Evolutionary conservation across 2,888 invertebrate species (phyloP).

Genomic region (Orthosia incerta): DNA sequence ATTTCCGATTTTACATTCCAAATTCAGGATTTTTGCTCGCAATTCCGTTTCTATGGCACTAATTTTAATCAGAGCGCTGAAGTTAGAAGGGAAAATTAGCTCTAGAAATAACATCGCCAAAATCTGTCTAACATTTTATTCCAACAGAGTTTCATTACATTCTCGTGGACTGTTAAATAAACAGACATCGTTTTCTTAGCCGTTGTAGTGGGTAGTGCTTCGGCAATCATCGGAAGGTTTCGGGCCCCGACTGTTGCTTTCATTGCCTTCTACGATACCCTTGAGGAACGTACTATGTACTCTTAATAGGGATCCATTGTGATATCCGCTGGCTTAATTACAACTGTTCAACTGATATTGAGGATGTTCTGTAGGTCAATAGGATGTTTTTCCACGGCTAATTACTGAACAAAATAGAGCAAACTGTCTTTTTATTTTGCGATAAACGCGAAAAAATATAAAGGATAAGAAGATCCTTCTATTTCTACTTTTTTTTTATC

Average conservation of each 20-base stretch:
- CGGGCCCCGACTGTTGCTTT: conserved; percentile 53
- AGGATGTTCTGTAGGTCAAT: conserved; percentile 59
- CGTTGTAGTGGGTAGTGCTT: conserved; percentile 46
- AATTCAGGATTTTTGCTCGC: conserved; percentile 1
- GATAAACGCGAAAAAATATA: neutral
- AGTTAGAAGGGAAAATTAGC: neutral
- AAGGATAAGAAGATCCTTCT: neutral
- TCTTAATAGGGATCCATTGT: conserved; percentile 86
- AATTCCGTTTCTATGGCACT: conserved; percentile 2
- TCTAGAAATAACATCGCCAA: conserved; percentile 22
- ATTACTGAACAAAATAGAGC: conserved; percentile 16
- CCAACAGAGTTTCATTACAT: conserved; percentile 47
- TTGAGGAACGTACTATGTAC: conserved; percentile 77
- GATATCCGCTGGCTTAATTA: conserved; percentile 76
- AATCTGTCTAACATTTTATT: conserved; percentile 47
- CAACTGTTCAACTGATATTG: conserved; percentile 66
- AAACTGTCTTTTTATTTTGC: neutral
- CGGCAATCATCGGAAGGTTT: conserved; percentile 63
- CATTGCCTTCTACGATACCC: conserved; percentile 74
- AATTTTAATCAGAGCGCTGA: neutral
- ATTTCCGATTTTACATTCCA: conserved; percentile 35
- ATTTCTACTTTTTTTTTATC: too few relatives aligned
- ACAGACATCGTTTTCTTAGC: conserved; percentile 52
- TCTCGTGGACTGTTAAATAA: conserved; percentile 30
- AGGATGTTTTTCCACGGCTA: conserved; percentile 40